Evolutionary conservation across 2,113 vertebrate species (phyloP), one percentile per base, ranked within the genome.

Genomic region (Oreochromis aureus): DNA sequence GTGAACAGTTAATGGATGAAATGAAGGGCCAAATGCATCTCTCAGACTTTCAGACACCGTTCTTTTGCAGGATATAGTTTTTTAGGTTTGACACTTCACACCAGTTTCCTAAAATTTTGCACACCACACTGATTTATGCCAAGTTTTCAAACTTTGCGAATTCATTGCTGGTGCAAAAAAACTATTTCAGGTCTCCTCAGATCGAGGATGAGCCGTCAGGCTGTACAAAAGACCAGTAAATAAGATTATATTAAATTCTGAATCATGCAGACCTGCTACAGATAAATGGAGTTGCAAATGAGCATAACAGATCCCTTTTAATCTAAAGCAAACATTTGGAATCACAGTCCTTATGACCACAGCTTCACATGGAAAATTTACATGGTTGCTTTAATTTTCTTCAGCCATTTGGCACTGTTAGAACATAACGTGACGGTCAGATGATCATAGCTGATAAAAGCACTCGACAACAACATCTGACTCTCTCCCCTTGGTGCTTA

Each of bases 401-500:
- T 34, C 24, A 78, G n/a, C 73, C 69, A 88, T 80, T 16, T 63
- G 58, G 46, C 41, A 84, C 3, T 46, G 44, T 48, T 66, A 32
- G 46, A 88, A 87, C 84, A 86, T 81, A 7, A 69, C 51, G 69
- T 22, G 10, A 82, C 4, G 34, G 39, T 84, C 86, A 89, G 48
- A 46, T 59, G 79, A 86, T 91, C 54, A 51, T 54, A 83, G 81
- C 69, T 82, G 27, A 85, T 85, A 66, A 90, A 89, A 80, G 24
- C 73, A 84, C 61, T 85, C 24, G 11, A 82, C 53, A 73, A 34
- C 39, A 86, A 87, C 88, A 87, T 92, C 66, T 87, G 80, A 15
- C 41, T 89, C 66, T 63, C 46, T 44, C 36, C 56, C 61, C 71
- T 11, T 80, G 73, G 22, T 85, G 63, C 76, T 85, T 51, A 80